Percentiles rank a stretch among this genome's conserved stretches.
These are phyloP conservation scores for Miltochrista miniata DNA, from an alignment of 2,888 invertebrate genomes.

Conservation along the genomic window DNA sequence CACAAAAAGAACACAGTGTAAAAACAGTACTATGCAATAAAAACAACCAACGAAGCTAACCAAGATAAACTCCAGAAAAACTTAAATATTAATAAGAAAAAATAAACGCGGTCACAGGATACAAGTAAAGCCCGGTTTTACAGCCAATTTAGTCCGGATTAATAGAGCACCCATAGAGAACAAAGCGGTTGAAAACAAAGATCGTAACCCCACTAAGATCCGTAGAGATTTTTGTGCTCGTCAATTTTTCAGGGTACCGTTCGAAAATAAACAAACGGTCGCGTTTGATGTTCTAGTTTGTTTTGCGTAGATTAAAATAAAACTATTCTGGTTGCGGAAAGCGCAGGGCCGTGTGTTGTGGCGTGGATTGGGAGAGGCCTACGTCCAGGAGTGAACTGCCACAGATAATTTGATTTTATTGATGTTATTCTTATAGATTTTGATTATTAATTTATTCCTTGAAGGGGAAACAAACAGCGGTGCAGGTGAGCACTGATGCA, in stretches of 20 bases:
- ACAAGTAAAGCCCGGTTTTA: constrained; percentile 27
- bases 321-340: no score
- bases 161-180: constrained; percentile 23
- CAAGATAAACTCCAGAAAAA: constrained; percentile 5
- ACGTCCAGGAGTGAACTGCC: no score
- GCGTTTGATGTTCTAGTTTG: background rate
- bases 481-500: no score
- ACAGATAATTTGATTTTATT: no score
- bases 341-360: no score
- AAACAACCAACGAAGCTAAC: background rate
- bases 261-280: background rate
- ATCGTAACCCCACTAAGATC: constrained; percentile 3
- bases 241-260: constrained; percentile 14
- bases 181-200: constrained; percentile 26
- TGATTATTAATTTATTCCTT: no score
- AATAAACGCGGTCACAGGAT: constrained; percentile 11
- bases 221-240: constrained; percentile 11
- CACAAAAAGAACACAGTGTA: no score
- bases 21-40: background rate
- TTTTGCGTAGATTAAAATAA: background rate
- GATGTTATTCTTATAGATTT: no score
- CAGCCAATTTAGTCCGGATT: constrained; percentile 35
- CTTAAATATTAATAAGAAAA: constrained; percentile 17
- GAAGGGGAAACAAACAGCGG: no score
- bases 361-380: no score